A percentile compares a stretch with the other conserved stretches of the same genome.
Conservation (phyloP, 1,140 invertebrate genomes). For the Odontomachus brunneus region DNA sequence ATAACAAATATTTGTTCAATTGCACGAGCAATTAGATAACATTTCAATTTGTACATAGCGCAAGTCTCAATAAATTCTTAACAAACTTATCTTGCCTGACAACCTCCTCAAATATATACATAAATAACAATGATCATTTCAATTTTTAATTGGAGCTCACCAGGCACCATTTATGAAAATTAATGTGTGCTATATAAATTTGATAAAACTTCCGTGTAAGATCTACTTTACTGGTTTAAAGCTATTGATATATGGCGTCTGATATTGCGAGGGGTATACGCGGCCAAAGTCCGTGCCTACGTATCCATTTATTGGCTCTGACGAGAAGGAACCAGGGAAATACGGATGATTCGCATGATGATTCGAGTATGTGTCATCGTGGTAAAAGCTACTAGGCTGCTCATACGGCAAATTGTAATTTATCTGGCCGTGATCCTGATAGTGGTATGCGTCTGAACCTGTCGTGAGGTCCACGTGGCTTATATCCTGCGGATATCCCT, state of each 20-base stretch:
- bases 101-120: too few relatives aligned
- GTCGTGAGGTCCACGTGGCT: constrained; percentile 75
- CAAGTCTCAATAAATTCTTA: too few relatives aligned
- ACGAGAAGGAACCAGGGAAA: constrained; percentile 8
- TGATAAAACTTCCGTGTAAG: too few relatives aligned
- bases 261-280: constrained; percentile 39
- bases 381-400: constrained; percentile 55
- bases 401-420: constrained; percentile 62
- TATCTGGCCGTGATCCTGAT: constrained; percentile 31
- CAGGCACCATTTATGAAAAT: too few relatives aligned
- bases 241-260: constrained; percentile 3
- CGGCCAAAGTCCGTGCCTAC: constrained; percentile 21
- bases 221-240: constrained; percentile 54
- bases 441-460: constrained; percentile 9
- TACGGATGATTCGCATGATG: constrained; percentile 7
- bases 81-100: too few relatives aligned
- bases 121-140: too few relatives aligned
- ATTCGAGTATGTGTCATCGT: constrained; percentile 41
- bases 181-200: too few relatives aligned
- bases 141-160: too few relatives aligned
- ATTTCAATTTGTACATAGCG: too few relatives aligned
- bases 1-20: too few relatives aligned
- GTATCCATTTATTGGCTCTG: constrained; percentile 47
- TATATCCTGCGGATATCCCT: constrained; percentile 78
- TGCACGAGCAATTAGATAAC: too few relatives aligned